These are phyloP conservation scores for Neodiprion lecontei DNA, from an alignment of 1,140 invertebrate genomes.

Conservation along the genomic window DNA sequence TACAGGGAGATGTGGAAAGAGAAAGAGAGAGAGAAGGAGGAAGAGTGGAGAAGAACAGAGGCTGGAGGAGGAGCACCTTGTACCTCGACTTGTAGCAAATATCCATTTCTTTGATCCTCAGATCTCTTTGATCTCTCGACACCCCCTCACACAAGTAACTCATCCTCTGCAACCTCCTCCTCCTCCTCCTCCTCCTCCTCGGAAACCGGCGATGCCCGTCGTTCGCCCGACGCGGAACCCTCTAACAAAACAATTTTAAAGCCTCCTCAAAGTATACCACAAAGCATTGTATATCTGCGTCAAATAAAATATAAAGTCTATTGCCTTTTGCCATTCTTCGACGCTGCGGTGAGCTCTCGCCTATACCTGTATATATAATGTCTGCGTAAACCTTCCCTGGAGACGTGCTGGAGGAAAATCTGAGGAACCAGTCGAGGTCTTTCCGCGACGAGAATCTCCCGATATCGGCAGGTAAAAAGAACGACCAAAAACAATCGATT, in stretches of 20 bases:
- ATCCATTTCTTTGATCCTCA: constrained; percentile 29
- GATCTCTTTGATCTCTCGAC: constrained; percentile 30
- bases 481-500: too few relatives aligned
- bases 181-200: background rate
- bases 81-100: constrained; percentile 28
- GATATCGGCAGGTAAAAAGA: too few relatives aligned
- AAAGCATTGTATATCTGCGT: constrained; percentile 26
- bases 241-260: constrained; percentile 31
- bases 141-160: constrained; percentile 24
- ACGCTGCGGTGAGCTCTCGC: background rate
- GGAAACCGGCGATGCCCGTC: background rate
- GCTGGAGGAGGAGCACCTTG: constrained; percentile 16
- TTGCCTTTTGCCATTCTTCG: constrained; percentile 10
- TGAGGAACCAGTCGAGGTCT: too few relatives aligned
- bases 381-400: too few relatives aligned
- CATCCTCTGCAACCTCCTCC: constrained; percentile 11
- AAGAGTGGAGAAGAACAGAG: background rate
- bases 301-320: constrained; percentile 28
- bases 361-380: too few relatives aligned
- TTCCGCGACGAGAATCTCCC: too few relatives aligned
- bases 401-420: too few relatives aligned
- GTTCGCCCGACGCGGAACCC: constrained; percentile 8
- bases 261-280: constrained; percentile 25
- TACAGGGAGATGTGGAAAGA: background rate
- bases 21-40: too few relatives aligned